phyloP scores from a whole-genome alignment of 2,888 invertebrate genomes.

The Caenorhabditis virilis region DNA sequence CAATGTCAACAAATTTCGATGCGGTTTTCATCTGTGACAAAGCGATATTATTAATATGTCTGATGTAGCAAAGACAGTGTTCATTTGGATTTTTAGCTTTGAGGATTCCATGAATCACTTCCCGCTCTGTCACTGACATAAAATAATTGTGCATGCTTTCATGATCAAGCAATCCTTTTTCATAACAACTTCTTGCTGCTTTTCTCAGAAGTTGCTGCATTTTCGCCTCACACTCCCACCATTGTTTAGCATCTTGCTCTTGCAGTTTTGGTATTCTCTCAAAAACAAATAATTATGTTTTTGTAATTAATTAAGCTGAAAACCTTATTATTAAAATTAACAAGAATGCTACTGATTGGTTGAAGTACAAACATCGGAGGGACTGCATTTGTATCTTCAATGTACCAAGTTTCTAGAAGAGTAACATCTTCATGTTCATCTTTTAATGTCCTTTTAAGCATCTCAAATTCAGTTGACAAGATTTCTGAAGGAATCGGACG shows the following conservation, averaged over 20 bases:
- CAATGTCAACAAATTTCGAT: conserved; percentile 90
- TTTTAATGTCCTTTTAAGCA: conserved; percentile 81
- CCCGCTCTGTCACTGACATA: conserved; percentile 97
- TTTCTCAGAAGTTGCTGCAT: conserved; percentile 93
- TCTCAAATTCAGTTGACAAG: conserved; percentile 84
- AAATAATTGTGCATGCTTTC: conserved; percentile 96
- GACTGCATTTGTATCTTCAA: conserved; percentile 92
- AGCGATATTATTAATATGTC: conserved; percentile 94
- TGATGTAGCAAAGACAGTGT: conserved; percentile 86
- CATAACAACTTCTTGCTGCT: conserved; percentile 81
- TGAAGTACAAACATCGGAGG: conserved; percentile 92
- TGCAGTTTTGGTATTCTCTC: conserved; percentile 90
- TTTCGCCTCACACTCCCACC: conserved; percentile 95
- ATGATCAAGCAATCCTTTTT: conserved; percentile 83
- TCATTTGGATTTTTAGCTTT: conserved; percentile 87
- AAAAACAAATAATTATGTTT: neutral
- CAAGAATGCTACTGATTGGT: conserved; percentile 92
- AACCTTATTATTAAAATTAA: conserved; percentile 97
- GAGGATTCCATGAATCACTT: conserved; percentile 92
- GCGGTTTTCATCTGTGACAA: conserved; percentile 91
- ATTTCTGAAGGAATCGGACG: conserved; percentile 95
- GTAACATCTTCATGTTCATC: conserved; percentile 57
- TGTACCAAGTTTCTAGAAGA: conserved; percentile 73
- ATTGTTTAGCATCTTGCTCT: conserved; percentile 91
- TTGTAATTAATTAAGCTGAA: neutral